These are phyloP conservation scores for Heliconius hortense DNA, from an alignment of 2,888 invertebrate species.

Conservation along the genomic window DNA sequence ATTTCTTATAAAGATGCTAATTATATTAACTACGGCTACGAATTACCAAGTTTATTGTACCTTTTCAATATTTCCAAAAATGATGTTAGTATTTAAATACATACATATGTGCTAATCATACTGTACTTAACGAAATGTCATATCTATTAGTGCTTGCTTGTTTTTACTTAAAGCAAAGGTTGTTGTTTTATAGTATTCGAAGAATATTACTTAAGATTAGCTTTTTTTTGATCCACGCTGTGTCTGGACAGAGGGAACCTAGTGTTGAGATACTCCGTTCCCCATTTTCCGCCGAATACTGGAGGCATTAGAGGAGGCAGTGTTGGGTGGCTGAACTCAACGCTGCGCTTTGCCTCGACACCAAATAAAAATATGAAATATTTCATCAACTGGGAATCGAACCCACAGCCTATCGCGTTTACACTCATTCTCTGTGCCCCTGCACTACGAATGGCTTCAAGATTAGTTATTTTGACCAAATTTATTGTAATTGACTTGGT, in stretches of 20 bases:
- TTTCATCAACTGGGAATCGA: no score
- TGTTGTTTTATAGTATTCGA: background rate
- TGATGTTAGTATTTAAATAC: background rate
- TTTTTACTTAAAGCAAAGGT: background rate
- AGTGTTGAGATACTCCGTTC: no score
- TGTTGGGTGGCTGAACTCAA: no score
- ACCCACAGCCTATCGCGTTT: no score
- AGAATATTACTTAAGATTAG: no score
- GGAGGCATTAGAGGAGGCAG: no score
- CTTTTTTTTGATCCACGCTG: background rate
- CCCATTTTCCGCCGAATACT: no score
- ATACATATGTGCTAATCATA: slow-evolving; percentile 7
- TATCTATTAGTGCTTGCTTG: background rate
- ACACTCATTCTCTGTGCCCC: no score
- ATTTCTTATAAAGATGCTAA: background rate
- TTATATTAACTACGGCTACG: background rate
- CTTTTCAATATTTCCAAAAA: background rate
- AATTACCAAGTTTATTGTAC: background rate
- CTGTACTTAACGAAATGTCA: background rate
- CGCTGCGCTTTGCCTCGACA: no score
- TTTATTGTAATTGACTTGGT: background rate
- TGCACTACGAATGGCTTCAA: no score
- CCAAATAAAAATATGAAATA: no score
- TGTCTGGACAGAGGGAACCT: no score
- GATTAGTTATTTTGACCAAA: background rate